Evolutionary conservation across 2,888 invertebrate species (phyloP).

Genomic region (Sceliomorpha sp.): DNA sequence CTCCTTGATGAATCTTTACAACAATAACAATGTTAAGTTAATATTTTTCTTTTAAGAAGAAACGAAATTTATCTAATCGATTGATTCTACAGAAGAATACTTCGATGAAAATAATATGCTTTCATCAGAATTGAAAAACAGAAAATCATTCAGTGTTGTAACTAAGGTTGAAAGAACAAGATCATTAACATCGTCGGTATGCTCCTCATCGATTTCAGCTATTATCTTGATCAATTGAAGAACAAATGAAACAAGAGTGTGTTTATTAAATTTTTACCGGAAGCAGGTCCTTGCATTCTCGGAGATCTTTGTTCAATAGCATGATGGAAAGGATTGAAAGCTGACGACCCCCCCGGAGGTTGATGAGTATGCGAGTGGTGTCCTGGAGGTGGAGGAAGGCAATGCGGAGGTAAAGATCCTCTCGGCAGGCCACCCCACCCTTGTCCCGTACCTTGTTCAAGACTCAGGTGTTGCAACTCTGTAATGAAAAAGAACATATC

Average conservation of each 20-base stretch:
- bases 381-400: slow-evolving; percentile 77
- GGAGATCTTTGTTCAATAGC: slow-evolving; percentile 77
- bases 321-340: slow-evolving; percentile 78
- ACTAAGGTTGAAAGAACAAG: too few species aligned
- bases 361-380: slow-evolving; percentile 74
- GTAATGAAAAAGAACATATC: slow-evolving; percentile 40
- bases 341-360: slow-evolving; percentile 71
- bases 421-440: slow-evolving; percentile 76
- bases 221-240: too few species aligned
- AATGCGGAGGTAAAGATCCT: slow-evolving; percentile 75
- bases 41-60: too few species aligned
- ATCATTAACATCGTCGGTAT: too few species aligned
- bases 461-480: slow-evolving; percentile 76
- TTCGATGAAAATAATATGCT: too few species aligned
- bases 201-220: too few species aligned
- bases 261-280: slow-evolving; percentile 58
- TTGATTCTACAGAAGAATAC: too few species aligned
- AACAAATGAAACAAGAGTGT: too few species aligned
- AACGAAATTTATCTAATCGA: background rate
- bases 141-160: too few species aligned
- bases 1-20: slow-evolving; percentile 70
- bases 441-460: slow-evolving; percentile 76
- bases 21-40: background rate
- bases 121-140: too few species aligned
- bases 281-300: slow-evolving; percentile 68